Conservation (phyloP, 2,888 invertebrate genomes). For the Sinodicranocentrus sp. region DNA sequence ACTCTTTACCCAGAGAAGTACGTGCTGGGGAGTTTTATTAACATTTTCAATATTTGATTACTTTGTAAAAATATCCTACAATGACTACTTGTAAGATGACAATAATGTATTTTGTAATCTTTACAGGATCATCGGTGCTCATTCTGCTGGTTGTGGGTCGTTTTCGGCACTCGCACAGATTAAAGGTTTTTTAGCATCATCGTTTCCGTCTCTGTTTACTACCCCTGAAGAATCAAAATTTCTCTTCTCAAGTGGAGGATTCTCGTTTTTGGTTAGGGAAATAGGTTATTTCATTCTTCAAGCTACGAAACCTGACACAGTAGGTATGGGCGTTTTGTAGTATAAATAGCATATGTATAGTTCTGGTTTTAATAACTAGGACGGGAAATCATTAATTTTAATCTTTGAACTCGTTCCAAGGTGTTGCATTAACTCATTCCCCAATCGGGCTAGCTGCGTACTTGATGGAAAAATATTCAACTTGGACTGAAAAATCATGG, state of each 20-base stretch:
- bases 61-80: not conserved
- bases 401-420: not conserved
- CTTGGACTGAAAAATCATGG: conserved; percentile 81
- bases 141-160: conserved; percentile 83
- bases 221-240: conserved; percentile 74
- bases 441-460: conserved; percentile 94
- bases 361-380: too few species aligned
- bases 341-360: too few species aligned
- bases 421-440: conserved; percentile 84
- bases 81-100: not conserved
- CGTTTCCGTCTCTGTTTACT: conserved; percentile 76
- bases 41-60: not conserved
- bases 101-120: not conserved
- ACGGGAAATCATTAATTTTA: not conserved
- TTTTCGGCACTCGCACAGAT: conserved; percentile 75
- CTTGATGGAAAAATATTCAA: conserved; percentile 92
- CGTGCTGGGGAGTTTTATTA: not conserved
- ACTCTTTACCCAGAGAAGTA: conserved; percentile 41
- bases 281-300: conserved; percentile 85
- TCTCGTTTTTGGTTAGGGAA: conserved; percentile 78
- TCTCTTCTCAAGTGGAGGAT: conserved; percentile 76
- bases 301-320: conserved; percentile 92
- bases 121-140: conserved; percentile 81
- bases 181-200: conserved; percentile 75
- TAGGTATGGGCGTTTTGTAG: conserved; percentile 81